Evolutionary conservation across 2,797 vertebrate species (phyloP).

Genomic region (Melanotaenia maccullochi): DNA sequence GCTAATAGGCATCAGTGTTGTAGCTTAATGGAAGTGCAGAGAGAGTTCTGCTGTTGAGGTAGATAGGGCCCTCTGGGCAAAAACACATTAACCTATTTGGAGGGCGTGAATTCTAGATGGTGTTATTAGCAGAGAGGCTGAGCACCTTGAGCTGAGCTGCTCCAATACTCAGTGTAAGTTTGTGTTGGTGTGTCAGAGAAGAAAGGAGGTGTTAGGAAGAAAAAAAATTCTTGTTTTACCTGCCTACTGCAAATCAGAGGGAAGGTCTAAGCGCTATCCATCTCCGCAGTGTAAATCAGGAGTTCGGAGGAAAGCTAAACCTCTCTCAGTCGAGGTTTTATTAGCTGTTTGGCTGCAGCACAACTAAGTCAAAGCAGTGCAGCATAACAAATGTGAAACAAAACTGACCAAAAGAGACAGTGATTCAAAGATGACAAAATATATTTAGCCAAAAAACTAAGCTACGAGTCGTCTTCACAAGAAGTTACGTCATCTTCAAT

Average conservation of each 20-base stretch:
- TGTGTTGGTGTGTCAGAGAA: slow-evolving; percentile 47
- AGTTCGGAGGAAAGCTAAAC: slow-evolving; percentile 24
- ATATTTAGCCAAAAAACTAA: not conserved
- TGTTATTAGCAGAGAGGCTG: slow-evolving; percentile 81
- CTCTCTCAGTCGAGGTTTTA: slow-evolving; percentile 34
- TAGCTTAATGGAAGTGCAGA: slow-evolving; percentile 82
- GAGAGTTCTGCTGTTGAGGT: slow-evolving; percentile 78
- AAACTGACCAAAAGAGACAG: not conserved
- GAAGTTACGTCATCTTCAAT: slow-evolving; percentile 12
- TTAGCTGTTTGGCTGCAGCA: slow-evolving; percentile 37
- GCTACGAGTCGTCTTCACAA: not conserved
- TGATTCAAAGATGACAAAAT: not conserved
- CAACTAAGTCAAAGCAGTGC: slow-evolving; percentile 16
- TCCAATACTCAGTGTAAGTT: slow-evolving; percentile 54
- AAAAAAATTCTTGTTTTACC: slow-evolving; percentile 49
- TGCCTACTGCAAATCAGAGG: slow-evolving; percentile 37
- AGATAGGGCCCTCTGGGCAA: slow-evolving; percentile 82
- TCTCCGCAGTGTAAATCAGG: slow-evolving; percentile 39
- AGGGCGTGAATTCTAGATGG: slow-evolving; percentile 84
- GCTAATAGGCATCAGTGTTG: slow-evolving; percentile 77
- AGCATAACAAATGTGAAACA: slow-evolving; percentile 15
- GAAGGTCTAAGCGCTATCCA: slow-evolving; percentile 44
- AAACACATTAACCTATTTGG: slow-evolving; percentile 87
- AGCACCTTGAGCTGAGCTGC: slow-evolving; percentile 70
- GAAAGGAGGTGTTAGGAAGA: slow-evolving; percentile 24